Conservation (phyloP, 1,140 invertebrate species). For the Heliothis subflexa region DNA sequence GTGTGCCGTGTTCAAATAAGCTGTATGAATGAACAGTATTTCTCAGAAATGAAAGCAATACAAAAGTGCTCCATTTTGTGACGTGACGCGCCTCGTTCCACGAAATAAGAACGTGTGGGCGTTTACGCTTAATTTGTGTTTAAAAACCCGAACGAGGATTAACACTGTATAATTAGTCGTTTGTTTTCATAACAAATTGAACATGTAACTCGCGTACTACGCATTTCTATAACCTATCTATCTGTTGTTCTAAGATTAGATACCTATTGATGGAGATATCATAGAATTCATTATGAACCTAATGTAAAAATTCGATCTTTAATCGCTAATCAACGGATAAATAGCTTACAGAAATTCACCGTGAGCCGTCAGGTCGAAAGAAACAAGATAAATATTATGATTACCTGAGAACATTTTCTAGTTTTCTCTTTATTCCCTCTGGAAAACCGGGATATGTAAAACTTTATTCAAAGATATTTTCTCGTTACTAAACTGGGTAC, state of each 20-base stretch:
- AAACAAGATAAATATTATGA: no score
- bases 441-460: background rate
- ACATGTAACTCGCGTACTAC: background rate
- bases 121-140: slow-evolving; percentile 3
- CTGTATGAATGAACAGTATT: no score
- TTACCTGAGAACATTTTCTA: background rate
- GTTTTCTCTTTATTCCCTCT: background rate
- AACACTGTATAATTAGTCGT: slow-evolving; percentile 6
- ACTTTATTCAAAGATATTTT: background rate
- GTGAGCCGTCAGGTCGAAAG: no score
- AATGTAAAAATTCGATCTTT: no score
- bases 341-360: no score
- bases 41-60: no score
- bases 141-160: slow-evolving; percentile 8
- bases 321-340: no score
- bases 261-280: no score
- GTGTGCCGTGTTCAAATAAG: no score
- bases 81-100: background rate
- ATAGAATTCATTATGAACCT: no score
- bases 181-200: slow-evolving; percentile 16
- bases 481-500: background rate
- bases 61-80: background rate
- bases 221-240: no score
- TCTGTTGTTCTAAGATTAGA: no score
- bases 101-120: background rate